A percentile compares a stretch with the other conserved stretches of the same genome.
Conservation (phyloP, 2,113 vertebrate species). For the Chloropsis cyanopogon region DNA sequence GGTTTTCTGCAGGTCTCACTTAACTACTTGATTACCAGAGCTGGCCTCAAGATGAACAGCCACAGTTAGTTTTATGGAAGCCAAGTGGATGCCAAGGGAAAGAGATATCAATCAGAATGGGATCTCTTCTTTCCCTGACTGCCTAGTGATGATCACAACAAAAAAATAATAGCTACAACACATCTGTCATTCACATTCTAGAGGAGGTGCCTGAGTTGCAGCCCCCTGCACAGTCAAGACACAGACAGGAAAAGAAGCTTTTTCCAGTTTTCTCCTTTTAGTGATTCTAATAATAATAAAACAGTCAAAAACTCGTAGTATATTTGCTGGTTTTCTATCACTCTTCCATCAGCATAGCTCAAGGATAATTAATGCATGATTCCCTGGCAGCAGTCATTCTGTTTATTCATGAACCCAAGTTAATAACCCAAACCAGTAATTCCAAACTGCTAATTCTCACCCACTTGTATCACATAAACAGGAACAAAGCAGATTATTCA, state of each 20-base stretch:
- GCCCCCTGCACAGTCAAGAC: background rate
- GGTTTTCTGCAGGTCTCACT: background rate
- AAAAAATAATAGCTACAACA: background rate
- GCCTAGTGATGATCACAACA: background rate
- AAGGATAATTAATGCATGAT: background rate
- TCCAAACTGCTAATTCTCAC: background rate
- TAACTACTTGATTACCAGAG: slow-evolving; percentile 5
- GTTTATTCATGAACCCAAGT: background rate
- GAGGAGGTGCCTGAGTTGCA: background rate
- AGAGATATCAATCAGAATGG: background rate
- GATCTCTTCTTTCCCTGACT: background rate
- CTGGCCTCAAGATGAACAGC: background rate
- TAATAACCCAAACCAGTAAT: slow-evolving; percentile 1
- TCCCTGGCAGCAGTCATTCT: background rate
- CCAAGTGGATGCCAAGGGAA: background rate
- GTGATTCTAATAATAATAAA: background rate
- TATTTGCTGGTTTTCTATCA: background rate
- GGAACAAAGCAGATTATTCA: background rate
- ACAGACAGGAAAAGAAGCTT: background rate
- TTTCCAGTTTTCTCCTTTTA: background rate
- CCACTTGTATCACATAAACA: background rate
- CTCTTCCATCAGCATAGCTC: background rate
- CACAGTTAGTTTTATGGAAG: background rate
- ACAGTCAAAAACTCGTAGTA: background rate
- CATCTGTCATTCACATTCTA: background rate